Evolutionary conservation across 2,888 invertebrate species (phyloP).

Genomic region (Strigamia transsilvanica): DNA sequence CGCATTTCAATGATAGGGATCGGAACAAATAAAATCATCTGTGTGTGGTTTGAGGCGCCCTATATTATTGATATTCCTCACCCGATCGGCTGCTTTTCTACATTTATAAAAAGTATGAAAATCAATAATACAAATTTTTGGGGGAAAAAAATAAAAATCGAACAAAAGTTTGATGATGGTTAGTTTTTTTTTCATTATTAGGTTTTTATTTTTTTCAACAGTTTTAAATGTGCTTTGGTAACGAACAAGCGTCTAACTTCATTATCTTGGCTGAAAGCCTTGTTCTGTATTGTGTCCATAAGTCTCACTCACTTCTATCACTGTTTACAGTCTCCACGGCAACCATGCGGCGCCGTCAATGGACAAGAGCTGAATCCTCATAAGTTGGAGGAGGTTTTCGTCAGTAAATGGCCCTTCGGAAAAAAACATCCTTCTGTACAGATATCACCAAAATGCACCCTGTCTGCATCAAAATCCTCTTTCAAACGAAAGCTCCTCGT

Average conservation of each 20-base stretch:
- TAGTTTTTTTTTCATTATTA: background rate
- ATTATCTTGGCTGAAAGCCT: conserved; percentile 47
- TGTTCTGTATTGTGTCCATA: conserved; percentile 45
- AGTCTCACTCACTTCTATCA: conserved; percentile 37
- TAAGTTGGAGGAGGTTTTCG: conserved; percentile 35
- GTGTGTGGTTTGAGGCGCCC: too few relatives aligned
- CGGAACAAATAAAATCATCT: conserved; percentile 18
- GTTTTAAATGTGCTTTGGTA: conserved; percentile 23
- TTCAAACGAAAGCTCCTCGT: conserved; percentile 22
- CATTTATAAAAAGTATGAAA: background rate
- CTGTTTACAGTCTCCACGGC: conserved; percentile 44
- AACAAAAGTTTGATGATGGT: background rate
- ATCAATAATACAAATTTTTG: background rate
- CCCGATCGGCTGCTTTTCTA: background rate
- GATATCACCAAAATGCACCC: conserved; percentile 37
- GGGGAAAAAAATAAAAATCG: background rate
- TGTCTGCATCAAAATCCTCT: conserved; percentile 15
- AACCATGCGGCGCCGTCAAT: conserved; percentile 28
- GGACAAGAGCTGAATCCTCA: conserved; percentile 42
- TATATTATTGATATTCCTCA: background rate
- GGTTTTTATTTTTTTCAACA: background rate
- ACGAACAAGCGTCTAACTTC: conserved; percentile 42
- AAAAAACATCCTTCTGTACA: conserved; percentile 22
- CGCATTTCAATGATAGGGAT: conserved; percentile 13
- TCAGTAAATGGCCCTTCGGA: conserved; percentile 38